These are phyloP conservation scores for Chirona hameri DNA, from an alignment of 2,888 invertebrate species.

Conservation along the genomic window DNA sequence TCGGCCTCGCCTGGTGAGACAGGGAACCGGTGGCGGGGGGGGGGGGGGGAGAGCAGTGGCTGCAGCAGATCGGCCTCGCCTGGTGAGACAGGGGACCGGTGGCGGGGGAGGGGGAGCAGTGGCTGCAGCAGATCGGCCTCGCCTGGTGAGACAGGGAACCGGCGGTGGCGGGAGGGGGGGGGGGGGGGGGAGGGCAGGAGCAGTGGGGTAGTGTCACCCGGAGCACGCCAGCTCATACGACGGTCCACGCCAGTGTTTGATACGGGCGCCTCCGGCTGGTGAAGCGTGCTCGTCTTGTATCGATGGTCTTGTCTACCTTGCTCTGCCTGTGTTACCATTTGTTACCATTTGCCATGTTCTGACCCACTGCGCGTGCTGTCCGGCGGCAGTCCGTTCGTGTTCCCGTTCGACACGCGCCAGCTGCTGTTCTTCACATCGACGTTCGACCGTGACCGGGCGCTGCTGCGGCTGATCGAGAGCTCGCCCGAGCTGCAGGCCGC, in stretches of 20 bases:
- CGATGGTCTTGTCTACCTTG: too few relatives aligned
- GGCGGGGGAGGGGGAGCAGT: constrained; percentile 53
- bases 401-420: constrained; percentile 96
- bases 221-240: not conserved
- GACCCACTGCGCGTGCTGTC: not conserved
- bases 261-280: too few relatives aligned
- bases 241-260: too few relatives aligned
- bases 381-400: constrained; percentile 77
- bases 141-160: constrained; percentile 61
- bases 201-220: constrained; percentile 58
- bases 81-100: constrained; percentile 56
- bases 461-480: constrained; percentile 90
- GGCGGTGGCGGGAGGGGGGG: not conserved
- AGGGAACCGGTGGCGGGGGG: not conserved
- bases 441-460: constrained; percentile 94
- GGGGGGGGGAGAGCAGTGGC: constrained; percentile 61
- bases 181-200: too few relatives aligned
- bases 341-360: not conserved
- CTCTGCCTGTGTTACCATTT: not conserved
- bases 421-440: constrained; percentile 94
- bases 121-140: constrained; percentile 86
- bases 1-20: constrained; percentile 72
- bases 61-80: constrained; percentile 80
- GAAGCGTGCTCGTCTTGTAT: too few relatives aligned
- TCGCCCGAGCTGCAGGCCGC: constrained; percentile 68